These are phyloP conservation scores for Heterodera filipjevi DNA, from an alignment of 2,888 invertebrate genomes.

Conservation along the genomic window DNA sequence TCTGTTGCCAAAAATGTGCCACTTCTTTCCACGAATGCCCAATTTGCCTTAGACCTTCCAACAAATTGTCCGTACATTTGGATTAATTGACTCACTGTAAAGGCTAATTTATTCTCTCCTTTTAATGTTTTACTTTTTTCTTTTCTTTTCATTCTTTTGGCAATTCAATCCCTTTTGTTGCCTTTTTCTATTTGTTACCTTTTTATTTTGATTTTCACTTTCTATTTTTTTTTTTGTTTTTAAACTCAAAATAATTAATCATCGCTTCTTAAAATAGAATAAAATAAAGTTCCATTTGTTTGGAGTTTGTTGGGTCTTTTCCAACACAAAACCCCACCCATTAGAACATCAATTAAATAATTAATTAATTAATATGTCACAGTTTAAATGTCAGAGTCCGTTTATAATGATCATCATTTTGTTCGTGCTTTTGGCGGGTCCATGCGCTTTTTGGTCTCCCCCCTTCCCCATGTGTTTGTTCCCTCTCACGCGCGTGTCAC, in stretches of 20 bases:
- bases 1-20: constrained; percentile 4
- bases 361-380: not conserved
- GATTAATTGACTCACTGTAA: not conserved
- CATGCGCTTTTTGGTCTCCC: not conserved
- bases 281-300: too few relatives aligned
- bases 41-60: not conserved
- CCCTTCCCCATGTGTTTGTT: not conserved
- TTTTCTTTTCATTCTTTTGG: not conserved
- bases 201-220: too few relatives aligned
- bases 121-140: not conserved
- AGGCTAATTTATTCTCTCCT: not conserved
- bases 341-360: not conserved
- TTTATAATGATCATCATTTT: not conserved
- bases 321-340: not conserved
- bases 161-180: too few relatives aligned
- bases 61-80: not conserved
- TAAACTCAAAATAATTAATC: too few relatives aligned
- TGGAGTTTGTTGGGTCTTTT: too few relatives aligned
- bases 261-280: too few relatives aligned
- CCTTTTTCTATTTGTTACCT: too few relatives aligned
- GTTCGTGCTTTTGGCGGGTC: not conserved
- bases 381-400: not conserved
- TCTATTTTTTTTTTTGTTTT: too few relatives aligned
- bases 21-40: not conserved
- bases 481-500: not conserved